phyloP scores from a whole-genome alignment of 2,888 invertebrate genomes.

The Cerastoderma edule region DNA sequence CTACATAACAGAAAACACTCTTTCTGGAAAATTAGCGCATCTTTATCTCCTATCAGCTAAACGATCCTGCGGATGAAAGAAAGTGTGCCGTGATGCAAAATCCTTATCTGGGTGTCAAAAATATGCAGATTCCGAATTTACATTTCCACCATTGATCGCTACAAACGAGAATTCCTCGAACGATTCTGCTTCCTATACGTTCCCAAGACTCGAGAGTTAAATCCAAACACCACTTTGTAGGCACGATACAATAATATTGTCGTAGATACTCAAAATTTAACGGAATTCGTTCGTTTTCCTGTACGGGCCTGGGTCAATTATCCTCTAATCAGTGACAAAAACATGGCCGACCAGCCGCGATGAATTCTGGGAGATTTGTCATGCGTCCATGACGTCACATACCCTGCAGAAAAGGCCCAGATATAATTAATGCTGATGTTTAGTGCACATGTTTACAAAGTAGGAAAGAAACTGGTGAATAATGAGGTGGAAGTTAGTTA shows the following conservation, averaged over 20 bases:
- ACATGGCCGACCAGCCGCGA: slow-evolving; percentile 64
- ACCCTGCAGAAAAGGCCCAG: slow-evolving; percentile 21
- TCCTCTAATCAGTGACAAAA: slow-evolving; percentile 45
- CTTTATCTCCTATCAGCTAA: background rate
- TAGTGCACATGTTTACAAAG: slow-evolving; percentile 7
- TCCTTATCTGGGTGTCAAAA: slow-evolving; percentile 21
- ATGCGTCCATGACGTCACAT: slow-evolving; percentile 40
- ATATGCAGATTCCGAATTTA: slow-evolving; percentile 19
- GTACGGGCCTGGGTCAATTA: slow-evolving; percentile 1
- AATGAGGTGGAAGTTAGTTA: too few relatives aligned
- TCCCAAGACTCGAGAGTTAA: background rate
- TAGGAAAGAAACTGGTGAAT: background rate
- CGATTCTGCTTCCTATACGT: background rate
- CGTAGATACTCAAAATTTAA: background rate
- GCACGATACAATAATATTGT: background rate
- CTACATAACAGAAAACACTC: too few relatives aligned
- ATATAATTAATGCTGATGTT: slow-evolving; percentile 14
- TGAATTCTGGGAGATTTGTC: slow-evolving; percentile 65
- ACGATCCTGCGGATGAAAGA: background rate
- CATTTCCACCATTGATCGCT: slow-evolving; percentile 18
- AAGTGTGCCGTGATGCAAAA: background rate
- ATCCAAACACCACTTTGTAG: background rate
- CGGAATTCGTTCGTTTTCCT: background rate
- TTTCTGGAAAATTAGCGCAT: background rate
- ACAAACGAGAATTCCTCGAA: background rate